A percentile compares a stretch with the other conserved stretches of the same genome.
Conservation (phyloP, 2,113 vertebrate species). For the Lophochroa leadbeateri region DNA sequence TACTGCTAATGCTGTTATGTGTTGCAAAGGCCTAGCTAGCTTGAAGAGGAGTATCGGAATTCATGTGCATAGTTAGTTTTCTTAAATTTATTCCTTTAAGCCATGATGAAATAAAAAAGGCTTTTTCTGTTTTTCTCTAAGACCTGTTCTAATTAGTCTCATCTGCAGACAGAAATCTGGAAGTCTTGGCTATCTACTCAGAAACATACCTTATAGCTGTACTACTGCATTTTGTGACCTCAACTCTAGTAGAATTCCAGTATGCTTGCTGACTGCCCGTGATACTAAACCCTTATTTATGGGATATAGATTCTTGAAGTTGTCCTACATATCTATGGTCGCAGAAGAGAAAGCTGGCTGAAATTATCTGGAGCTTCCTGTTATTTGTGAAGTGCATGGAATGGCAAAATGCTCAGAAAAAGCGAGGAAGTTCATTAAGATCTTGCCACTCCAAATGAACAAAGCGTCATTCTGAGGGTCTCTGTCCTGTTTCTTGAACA, state of each 20-base stretch:
- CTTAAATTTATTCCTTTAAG: background rate
- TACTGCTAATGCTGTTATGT: background rate
- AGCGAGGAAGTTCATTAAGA: background rate
- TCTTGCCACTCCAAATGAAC: background rate
- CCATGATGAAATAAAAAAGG: background rate
- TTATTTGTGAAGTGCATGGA: background rate
- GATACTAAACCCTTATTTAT: background rate
- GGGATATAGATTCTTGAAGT: background rate
- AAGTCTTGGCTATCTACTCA: background rate
- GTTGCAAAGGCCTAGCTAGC: background rate
- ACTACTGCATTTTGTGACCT: background rate
- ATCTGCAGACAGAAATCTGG: background rate
- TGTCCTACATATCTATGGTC: background rate
- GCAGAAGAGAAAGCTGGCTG: background rate
- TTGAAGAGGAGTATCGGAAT: background rate
- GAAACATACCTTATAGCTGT: background rate
- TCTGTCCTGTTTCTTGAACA: background rate
- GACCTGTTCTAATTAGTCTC: background rate
- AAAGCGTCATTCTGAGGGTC: background rate
- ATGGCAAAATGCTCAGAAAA: background rate
- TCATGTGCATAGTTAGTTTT: fast-evolving
- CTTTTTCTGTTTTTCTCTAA: background rate
- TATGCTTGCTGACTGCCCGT: background rate
- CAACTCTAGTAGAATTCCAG: fast-evolving
- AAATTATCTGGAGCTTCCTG: background rate